A percentile compares a stretch with the other conserved stretches of the same genome.
Conservation (phyloP, 2,888 invertebrate genomes). For the Apocheima hispidaria region DNA sequence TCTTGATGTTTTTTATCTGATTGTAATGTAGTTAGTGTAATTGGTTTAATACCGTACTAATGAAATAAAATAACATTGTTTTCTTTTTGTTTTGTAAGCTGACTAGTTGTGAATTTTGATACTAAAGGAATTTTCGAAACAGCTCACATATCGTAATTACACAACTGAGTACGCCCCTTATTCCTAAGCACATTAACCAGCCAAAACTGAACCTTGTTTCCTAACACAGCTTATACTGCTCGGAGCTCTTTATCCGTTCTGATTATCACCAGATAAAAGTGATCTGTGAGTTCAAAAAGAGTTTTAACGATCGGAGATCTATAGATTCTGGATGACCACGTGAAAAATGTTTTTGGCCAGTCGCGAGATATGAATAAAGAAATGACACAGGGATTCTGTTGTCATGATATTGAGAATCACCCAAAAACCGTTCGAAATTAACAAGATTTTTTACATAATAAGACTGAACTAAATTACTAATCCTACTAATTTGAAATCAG, state of each 20-base stretch:
- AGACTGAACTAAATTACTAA: too few species aligned
- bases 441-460: background rate
- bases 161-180: background rate
- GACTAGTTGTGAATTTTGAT: too few species aligned
- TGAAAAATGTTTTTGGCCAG: conserved; percentile 20
- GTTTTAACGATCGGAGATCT: conserved; percentile 1
- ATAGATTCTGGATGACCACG: conserved; percentile 8
- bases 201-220: conserved; percentile 18
- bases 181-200: conserved; percentile 8
- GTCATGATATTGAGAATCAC: background rate
- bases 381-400: conserved; percentile 8
- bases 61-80: too few species aligned
- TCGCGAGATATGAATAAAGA: conserved; percentile 24
- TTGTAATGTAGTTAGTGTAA: too few species aligned
- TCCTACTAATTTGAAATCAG: too few species aligned
- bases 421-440: background rate
- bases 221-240: conserved; percentile 2
- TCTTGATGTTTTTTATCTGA: too few species aligned
- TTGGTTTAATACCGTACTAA: too few species aligned
- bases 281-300: background rate
- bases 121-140: background rate
- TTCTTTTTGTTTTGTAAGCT: too few species aligned
- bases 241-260: conserved; percentile 11
- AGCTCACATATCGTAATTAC: background rate
- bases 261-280: conserved; percentile 12